Evolutionary conservation across 2,113 vertebrate species (phyloP).

Genomic region (Onychorhynchus coronatus): DNA sequence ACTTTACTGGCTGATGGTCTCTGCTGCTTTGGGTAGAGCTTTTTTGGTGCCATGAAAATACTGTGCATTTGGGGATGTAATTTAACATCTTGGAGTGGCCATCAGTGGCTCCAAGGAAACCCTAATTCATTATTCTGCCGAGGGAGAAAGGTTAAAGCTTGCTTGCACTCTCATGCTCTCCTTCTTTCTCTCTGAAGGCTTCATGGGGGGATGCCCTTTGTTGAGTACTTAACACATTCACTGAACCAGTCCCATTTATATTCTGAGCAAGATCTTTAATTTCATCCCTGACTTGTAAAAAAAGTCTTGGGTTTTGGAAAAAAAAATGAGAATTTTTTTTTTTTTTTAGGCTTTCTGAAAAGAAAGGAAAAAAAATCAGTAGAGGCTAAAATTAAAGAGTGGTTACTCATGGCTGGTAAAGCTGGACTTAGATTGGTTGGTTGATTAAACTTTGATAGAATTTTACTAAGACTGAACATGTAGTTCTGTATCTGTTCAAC

Average conservation of each 20-base stretch:
- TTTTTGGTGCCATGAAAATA: neutral
- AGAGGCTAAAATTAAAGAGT: neutral
- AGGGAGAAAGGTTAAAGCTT: constrained; percentile 22
- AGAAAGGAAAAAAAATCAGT: neutral
- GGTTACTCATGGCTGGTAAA: neutral
- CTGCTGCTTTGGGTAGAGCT: neutral
- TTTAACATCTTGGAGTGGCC: neutral
- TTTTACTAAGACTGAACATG: neutral
- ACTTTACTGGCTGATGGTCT: neutral
- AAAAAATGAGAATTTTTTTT: neutral
- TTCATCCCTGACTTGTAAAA: neutral
- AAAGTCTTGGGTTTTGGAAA: neutral
- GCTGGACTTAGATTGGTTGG: neutral
- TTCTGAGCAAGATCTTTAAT: neutral
- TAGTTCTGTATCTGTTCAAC: neutral
- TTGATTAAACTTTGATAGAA: neutral
- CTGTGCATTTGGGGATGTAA: neutral
- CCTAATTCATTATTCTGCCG: neutral
- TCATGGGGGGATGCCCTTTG: neutral
- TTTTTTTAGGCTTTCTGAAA: neutral
- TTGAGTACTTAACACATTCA: constrained; percentile 6
- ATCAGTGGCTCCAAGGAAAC: neutral
- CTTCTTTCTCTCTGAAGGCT: constrained; percentile 15
- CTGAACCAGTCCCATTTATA: constrained; percentile 30
- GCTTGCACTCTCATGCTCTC: constrained; percentile 1